Evolutionary conservation across 2,797 vertebrate species (phyloP).

Genomic region (Poeciliopsis presidionis): DNA sequence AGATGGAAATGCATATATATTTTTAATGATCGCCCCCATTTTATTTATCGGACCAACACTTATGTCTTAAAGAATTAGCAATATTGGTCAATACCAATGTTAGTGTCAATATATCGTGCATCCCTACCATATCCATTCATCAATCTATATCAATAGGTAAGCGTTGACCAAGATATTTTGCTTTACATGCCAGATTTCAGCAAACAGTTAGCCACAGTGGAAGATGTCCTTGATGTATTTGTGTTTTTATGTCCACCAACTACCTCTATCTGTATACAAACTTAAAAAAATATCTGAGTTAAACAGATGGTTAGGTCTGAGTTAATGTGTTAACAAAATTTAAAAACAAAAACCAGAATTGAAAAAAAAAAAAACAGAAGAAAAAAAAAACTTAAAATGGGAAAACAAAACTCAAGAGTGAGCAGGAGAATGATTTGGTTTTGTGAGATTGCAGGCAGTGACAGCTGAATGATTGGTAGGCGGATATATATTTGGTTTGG

Average conservation of each 20-base stretch:
- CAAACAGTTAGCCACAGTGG: slow-evolving; percentile 28
- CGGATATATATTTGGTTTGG: slow-evolving; percentile 66
- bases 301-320: slow-evolving; percentile 40
- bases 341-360: slow-evolving; percentile 30
- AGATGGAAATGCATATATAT: too few relatives aligned
- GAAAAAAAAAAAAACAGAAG: slow-evolving; percentile 32
- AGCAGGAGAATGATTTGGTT: slow-evolving; percentile 68
- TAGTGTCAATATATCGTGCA: too few relatives aligned
- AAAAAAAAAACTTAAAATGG: slow-evolving; percentile 56
- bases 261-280: slow-evolving; percentile 31
- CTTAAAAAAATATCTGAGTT: slow-evolving; percentile 9
- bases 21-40: too few relatives aligned
- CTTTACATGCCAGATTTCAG: not conserved
- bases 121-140: too few relatives aligned
- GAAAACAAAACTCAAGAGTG: slow-evolving; percentile 55
- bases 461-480: slow-evolving; percentile 75
- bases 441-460: slow-evolving; percentile 78
- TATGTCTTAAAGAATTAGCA: too few relatives aligned
- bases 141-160: not conserved
- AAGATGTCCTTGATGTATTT: slow-evolving; percentile 59
- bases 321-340: slow-evolving; percentile 55
- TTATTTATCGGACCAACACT: too few relatives aligned
- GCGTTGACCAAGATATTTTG: not conserved
- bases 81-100: too few relatives aligned
- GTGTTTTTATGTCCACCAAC: slow-evolving; percentile 36